Conservation (phyloP, 2,797 vertebrate species). For the Hybognathus amarus region DNA sequence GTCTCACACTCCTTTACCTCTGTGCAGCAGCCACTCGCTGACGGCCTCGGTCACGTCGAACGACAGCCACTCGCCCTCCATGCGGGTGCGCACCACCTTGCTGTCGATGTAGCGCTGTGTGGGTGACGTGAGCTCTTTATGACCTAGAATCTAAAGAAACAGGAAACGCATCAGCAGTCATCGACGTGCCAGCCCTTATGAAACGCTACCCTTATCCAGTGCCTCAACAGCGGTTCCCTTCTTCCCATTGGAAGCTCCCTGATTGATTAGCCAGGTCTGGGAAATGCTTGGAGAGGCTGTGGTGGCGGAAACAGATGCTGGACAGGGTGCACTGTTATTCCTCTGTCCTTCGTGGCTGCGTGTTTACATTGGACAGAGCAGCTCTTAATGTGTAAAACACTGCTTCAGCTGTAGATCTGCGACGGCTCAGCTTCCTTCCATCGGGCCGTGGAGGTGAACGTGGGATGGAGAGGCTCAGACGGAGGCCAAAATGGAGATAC, state of each 20-base stretch:
- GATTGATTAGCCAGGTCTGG: slow-evolving; percentile 71
- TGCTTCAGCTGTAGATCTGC: slow-evolving; percentile 58
- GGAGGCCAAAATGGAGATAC: slow-evolving; percentile 32
- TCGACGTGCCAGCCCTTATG: neutral
- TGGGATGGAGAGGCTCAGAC: slow-evolving; percentile 29
- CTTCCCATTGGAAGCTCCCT: slow-evolving; percentile 56
- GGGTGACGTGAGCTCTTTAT: slow-evolving; percentile 90
- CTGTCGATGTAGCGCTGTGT: slow-evolving; percentile 96
- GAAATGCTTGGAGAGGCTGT: slow-evolving; percentile 58
- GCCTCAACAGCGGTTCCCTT: slow-evolving; percentile 26
- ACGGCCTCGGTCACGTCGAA: slow-evolving; percentile 96
- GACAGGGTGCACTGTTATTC: slow-evolving; percentile 67
- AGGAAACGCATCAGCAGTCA: slow-evolving; percentile 48
- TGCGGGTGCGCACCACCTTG: slow-evolving; percentile 93
- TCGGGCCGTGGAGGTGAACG: slow-evolving; percentile 26
- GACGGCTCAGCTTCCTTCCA: slow-evolving; percentile 48
- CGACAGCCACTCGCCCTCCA: slow-evolving; percentile 95
- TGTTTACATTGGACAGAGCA: slow-evolving; percentile 71
- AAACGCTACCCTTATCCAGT: neutral
- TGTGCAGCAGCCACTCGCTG: slow-evolving; percentile 93
- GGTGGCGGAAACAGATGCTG: slow-evolving; percentile 70
- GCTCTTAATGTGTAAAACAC: slow-evolving; percentile 74
- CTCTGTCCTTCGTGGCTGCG: slow-evolving; percentile 68
- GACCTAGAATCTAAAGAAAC: slow-evolving; percentile 85
- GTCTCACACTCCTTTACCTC: slow-evolving; percentile 78